Conservation (phyloP, 2,888 invertebrate species). For the Ochropacha duplaris region DNA sequence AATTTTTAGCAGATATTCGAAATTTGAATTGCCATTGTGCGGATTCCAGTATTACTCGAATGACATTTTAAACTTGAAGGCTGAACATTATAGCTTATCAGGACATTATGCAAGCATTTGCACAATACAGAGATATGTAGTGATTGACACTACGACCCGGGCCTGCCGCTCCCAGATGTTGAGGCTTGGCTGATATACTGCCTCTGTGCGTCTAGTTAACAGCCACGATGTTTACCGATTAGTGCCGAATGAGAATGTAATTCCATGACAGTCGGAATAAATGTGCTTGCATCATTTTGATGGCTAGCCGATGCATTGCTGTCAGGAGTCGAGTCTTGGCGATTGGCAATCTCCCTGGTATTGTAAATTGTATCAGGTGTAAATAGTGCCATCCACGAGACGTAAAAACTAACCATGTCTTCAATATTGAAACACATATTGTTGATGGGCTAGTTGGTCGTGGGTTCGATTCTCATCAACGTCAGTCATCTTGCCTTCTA, state of each 20-base stretch:
- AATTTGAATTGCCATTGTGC: not conserved
- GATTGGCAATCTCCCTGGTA: no score
- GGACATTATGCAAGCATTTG: not conserved
- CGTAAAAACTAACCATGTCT: no score
- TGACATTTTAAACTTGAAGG: not conserved
- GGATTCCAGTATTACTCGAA: not conserved
- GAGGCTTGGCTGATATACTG: not conserved
- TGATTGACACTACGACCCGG: not conserved
- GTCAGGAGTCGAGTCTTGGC: no score
- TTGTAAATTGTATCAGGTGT: no score
- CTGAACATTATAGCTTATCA: not conserved
- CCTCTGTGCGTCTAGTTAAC: not conserved
- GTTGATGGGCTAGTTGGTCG: no score
- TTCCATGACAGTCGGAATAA: not conserved
- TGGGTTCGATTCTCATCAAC: no score
- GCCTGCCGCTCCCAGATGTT: not conserved
- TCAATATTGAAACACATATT: no score
- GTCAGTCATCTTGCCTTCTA: no score
- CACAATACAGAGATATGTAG: not conserved
- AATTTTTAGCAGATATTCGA: not conserved
- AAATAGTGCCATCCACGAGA: not conserved
- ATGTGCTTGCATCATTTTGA: no score
- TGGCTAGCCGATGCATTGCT: no score
- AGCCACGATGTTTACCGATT: not conserved
- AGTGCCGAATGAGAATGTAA: not conserved